phyloP scores from a whole-genome alignment of 2,113 vertebrate species.

The Heterotilapia buettikoferi region DNA sequence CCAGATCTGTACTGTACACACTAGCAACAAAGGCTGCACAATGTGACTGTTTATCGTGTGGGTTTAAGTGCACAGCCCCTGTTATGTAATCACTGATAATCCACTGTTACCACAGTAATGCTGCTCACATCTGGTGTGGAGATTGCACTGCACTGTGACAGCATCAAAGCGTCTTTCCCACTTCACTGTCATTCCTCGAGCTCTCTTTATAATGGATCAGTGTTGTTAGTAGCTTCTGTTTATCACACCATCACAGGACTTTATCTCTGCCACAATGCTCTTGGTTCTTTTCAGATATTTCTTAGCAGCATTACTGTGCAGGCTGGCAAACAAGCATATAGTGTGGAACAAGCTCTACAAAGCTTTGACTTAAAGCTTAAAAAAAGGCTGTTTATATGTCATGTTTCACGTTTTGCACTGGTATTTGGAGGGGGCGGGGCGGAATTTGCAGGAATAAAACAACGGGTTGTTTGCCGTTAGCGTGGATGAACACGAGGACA shows the following conservation, averaged over 20 bases:
- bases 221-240: conserved; percentile 1
- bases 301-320: neutral
- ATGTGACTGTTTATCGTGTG: conserved; percentile 46
- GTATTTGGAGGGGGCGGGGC: neutral
- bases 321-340: neutral
- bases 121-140: conserved; percentile 45
- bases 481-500: neutral
- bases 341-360: neutral
- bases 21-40: conserved; percentile 36
- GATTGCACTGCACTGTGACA: conserved; percentile 39
- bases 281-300: neutral
- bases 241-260: neutral
- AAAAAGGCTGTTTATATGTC: neutral
- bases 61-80: conserved; percentile 58
- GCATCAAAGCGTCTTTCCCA: conserved; percentile 19
- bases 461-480: neutral
- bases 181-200: neutral
- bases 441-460: neutral
- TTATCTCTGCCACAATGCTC: neutral
- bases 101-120: conserved; percentile 66
- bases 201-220: neutral
- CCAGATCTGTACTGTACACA: neutral
- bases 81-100: conserved; percentile 70
- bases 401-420: neutral
- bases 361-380: neutral